Evolutionary conservation across 1,140 invertebrate species (phyloP), one percentile per base, ranked within the genome.

Genomic region (Subanguina moxae): DNA sequence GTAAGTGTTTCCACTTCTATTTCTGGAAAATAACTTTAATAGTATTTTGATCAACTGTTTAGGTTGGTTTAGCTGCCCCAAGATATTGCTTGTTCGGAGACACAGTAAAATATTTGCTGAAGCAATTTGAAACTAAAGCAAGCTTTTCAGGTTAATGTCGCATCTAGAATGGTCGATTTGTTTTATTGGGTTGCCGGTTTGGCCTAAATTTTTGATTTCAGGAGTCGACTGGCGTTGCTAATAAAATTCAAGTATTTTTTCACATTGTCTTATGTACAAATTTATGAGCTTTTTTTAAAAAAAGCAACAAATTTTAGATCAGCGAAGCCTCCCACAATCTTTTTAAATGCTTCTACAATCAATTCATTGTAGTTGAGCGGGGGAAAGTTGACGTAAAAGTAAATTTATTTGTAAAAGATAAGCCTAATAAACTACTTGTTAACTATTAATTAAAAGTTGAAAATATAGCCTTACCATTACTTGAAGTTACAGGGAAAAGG

Each of bases 1-100:
- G 92, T 94, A n/a, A 9, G 21, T 25, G 28, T 66, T n/a, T 43
- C 15, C 15, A 21, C 27, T 15, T 56, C 28, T 17, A 58, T n/a
- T 21, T 25, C 7, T 62, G 17, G 17, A 19, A 15, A 45, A 15
- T 30, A 11, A 8, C 7, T 17, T 3, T 19, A 32, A 21, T n/a
- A 25, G 19, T 21, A n/a, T 46, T 23, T 65, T n/a, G 15, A 0
- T 11, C 19, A n/a, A 32, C 23, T 28, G 25, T 42, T 57, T 57
- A 93, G 11, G n/a, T n/a, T n/a, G 91, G 91, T 0, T 88, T 90
- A 64, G 92, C 91, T 83, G 91, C 92, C 89, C 91, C 91, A 0
- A 88, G 91, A 72, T 93, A 92, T 80, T 93, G 91, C 80, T 84
- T 93, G 0, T 93, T 93, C 73, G 91, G 85, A n/a, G 69, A 71